Evolutionary conservation across 64 coral and sea anemone genomes (phyloP), one percentile per base, ranked within the genome.

Genomic region (Stylophora pistillata): DNA sequence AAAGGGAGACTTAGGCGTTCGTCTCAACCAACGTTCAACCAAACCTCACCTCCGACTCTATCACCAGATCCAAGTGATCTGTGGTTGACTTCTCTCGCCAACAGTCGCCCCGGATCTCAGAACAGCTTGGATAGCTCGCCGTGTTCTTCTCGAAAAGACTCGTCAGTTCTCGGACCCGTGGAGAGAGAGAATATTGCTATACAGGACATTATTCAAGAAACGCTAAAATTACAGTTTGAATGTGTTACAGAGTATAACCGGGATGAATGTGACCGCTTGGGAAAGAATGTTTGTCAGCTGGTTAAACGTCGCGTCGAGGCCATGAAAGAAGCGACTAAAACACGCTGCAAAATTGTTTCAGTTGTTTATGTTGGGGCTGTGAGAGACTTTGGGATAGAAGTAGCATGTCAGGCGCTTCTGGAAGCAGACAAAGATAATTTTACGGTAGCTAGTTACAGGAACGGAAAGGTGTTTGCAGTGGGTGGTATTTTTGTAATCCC

Each of bases 201-300:
- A 18, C 91, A 88, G 14, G 95, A 96, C 23, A 96, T 96, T 9
- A 96, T 96, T 30, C 84, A 93, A 21, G 95, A 96, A 56, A 96
- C 95, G 0, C 33, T 96, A 7, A 96, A 75, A 47, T 76, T 96
- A 10, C 95, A 96, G 58, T 96, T 96, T 93, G 95, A 96, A 62
- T 89, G 89, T 54, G 74, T 96, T 13, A 93, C 87, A 20, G 88
- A 86, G 29, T 96, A 96, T 59, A 86, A 96, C 53, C 87, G 95
- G 10, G 95, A 96, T 53, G 65, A 90, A 9, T 96, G 95, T 68
- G 95, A 96, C 29, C 86, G 89, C 56, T 92, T 96, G 61, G 91
- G 91, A 20, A 96, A 96, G 77, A 96, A 96, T 54, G 95, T 96
- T 15, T 89, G 87, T 17, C 90, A 96, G 60, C 78, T 92, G n/a